Conservation (phyloP, 2,888 invertebrate genomes). For the Pegoplata infirma region DNA sequence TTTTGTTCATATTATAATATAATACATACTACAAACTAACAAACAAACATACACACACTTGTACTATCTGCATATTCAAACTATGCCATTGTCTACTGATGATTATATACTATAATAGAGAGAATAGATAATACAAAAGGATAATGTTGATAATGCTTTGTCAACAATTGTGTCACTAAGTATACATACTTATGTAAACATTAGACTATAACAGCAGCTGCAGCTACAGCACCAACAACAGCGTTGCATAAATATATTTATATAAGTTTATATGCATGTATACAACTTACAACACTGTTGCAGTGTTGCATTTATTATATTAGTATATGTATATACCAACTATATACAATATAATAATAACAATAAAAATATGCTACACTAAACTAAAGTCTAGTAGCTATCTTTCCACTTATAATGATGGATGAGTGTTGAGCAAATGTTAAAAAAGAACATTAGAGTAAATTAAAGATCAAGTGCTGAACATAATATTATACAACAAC, state of each 20-base stretch:
- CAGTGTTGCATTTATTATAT: not conserved
- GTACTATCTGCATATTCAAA: conserved; percentile 41
- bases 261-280: conserved; percentile 4
- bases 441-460: conserved; percentile 52
- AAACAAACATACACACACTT: not conserved
- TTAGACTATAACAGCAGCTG: conserved; percentile 2
- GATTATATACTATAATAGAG: conserved; percentile 20
- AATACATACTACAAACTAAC: not conserved
- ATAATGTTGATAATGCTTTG: conserved; percentile 60
- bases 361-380: not conserved
- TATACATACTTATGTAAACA: conserved; percentile 36
- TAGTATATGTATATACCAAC: too few species aligned
- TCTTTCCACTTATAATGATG: conserved; percentile 20
- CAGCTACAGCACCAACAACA: not conserved
- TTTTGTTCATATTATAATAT: conserved; percentile 10
- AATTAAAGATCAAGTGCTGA: conserved; percentile 47
- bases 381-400: not conserved
- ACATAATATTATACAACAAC: conserved; percentile 19
- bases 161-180: conserved; percentile 58
- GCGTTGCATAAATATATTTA: not conserved
- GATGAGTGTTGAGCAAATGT: conserved; percentile 51
- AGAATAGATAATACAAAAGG: conserved; percentile 58
- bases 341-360: not conserved
- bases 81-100: conserved; percentile 45
- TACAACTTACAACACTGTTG: not conserved